A percentile compares a stretch with the other conserved stretches of the same genome.
Evolutionary conservation across 2,888 invertebrate species (phyloP).

Genomic region (Ceramica pisi): DNA sequence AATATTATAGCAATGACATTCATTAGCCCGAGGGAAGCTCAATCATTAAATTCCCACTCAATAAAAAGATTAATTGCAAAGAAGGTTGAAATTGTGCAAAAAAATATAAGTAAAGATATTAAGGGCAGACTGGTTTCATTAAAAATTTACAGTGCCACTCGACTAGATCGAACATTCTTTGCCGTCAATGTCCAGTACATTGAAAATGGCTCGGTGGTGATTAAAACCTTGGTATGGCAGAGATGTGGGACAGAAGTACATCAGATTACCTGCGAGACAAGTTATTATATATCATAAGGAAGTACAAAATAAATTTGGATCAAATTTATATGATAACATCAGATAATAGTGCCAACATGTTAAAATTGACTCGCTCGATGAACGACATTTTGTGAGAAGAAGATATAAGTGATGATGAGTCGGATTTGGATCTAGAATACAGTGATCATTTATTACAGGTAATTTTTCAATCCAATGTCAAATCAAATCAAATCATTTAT

Average conservation of each 20-base stretch:
- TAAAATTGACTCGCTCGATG: conserved; percentile 2
- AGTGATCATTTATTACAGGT: neutral
- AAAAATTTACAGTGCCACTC: neutral
- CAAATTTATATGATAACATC: conserved; percentile 3
- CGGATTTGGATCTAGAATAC: conserved; percentile 1
- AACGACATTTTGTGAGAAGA: too few species aligned
- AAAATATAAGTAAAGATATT: neutral
- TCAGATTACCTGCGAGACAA: neutral
- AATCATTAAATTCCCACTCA: neutral
- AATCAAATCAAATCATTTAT: too few species aligned
- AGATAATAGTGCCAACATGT: conserved; percentile 1
- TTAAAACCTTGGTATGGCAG: conserved; percentile 3
- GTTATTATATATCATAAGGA: neutral
- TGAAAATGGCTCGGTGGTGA: neutral
- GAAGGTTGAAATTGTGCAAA: neutral
- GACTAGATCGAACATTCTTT: conserved; percentile 1
- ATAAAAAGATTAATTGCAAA: conserved; percentile 1
- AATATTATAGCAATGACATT: neutral
- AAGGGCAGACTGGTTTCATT: conserved; percentile 3
- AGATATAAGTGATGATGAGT: neutral
- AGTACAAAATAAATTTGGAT: conserved; percentile 3
- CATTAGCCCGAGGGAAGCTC: neutral
- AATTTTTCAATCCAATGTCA: conserved; percentile 3
- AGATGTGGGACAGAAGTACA: conserved; percentile 3
- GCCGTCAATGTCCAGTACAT: neutral